Conservation (phyloP, 2,797 vertebrate species). For the Urocyon cinereoargenteus region DNA sequence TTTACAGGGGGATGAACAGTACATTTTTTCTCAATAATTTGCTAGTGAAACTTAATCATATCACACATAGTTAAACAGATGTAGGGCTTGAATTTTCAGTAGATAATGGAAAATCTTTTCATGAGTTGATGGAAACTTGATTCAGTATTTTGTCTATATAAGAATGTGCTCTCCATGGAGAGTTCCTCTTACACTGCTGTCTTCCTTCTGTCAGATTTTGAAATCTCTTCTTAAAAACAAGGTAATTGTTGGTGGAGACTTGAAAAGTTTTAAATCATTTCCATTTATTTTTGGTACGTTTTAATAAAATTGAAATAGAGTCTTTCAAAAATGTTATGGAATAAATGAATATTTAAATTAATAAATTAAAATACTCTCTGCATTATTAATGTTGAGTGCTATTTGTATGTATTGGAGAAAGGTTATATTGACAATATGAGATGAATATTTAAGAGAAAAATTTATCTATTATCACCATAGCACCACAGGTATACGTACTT, state of each 20-base stretch:
- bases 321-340: background rate
- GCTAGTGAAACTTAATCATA: background rate
- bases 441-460: background rate
- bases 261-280: background rate
- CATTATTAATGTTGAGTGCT: background rate
- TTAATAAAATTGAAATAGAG: background rate
- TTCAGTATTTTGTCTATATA: background rate
- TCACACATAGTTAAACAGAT: background rate
- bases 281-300: background rate
- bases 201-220: background rate
- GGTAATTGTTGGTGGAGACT: background rate
- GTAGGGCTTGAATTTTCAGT: background rate
- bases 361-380: background rate
- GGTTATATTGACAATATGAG: background rate
- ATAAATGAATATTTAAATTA: background rate
- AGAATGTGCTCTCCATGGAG: background rate
- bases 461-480: background rate
- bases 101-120: background rate
- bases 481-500: no score
- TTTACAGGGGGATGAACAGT: background rate
- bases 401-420: background rate
- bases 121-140: background rate
- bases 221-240: background rate
- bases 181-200: background rate
- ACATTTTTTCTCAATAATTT: background rate